phyloP scores from a whole-genome alignment of 1,140 invertebrate species.

The Drosophila tani region DNA sequence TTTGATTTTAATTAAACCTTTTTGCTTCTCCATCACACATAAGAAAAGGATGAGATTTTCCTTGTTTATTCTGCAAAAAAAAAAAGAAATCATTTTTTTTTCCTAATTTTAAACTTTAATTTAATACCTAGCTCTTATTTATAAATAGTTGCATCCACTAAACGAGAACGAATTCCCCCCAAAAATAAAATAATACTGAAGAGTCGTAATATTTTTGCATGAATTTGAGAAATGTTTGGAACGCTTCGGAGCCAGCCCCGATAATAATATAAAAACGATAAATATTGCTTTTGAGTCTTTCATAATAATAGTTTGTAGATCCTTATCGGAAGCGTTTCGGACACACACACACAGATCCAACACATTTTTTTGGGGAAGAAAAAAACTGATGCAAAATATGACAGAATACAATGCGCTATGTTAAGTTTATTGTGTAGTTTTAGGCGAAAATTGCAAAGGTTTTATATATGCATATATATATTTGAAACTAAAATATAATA shows the following conservation, averaged over 20 bases:
- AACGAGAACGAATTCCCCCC: slow-evolving; percentile 13
- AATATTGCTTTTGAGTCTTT: slow-evolving; percentile 81
- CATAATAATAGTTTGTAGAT: slow-evolving; percentile 52
- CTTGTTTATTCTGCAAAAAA: slow-evolving; percentile 41
- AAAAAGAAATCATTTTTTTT: slow-evolving; percentile 53
- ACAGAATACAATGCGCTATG: slow-evolving; percentile 65
- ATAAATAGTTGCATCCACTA: slow-evolving; percentile 40
- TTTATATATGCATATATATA: slow-evolving; percentile 57
- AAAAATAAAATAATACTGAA: slow-evolving; percentile 4
- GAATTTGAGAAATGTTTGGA: slow-evolving; percentile 46
- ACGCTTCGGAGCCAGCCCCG: slow-evolving; percentile 34
- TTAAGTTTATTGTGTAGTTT: slow-evolving; percentile 83
- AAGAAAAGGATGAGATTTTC: slow-evolving; percentile 31
- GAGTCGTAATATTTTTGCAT: slow-evolving; percentile 43
- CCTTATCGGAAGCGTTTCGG: slow-evolving; percentile 29
- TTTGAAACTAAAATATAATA: slow-evolving; percentile 47
- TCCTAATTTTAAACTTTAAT: slow-evolving; percentile 60
- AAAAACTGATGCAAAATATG: slow-evolving; percentile 6
- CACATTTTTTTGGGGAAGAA: slow-evolving; percentile 34
- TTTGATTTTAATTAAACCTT: slow-evolving; percentile 16
- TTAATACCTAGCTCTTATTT: slow-evolving; percentile 71
- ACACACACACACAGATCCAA: background rate
- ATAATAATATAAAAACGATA: slow-evolving; percentile 45
- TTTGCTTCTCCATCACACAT: slow-evolving; percentile 33
- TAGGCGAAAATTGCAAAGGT: slow-evolving; percentile 72